Conservation (phyloP, 2,888 invertebrate species). For the Ferrisia virgata region DNA sequence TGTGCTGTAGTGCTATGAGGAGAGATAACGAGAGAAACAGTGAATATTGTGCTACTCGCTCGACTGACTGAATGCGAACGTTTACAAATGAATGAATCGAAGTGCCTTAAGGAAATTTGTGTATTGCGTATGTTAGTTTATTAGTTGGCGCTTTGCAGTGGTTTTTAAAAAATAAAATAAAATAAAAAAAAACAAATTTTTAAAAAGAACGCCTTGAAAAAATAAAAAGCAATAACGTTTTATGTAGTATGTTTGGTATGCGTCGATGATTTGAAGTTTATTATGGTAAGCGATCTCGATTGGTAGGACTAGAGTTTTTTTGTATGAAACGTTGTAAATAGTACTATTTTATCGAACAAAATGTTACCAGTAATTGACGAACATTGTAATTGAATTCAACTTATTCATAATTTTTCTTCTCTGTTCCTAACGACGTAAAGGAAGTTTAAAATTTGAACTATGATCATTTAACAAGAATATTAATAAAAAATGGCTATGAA, state of each 20-base stretch:
- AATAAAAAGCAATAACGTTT: not conserved
- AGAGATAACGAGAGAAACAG: not conserved
- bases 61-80: not conserved
- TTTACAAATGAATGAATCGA: not conserved
- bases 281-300: not conserved
- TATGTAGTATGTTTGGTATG: not conserved
- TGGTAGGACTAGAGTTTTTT: not conserved
- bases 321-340: not conserved
- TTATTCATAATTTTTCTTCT: not conserved
- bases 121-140: not conserved
- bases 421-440: not conserved
- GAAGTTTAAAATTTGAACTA: not conserved
- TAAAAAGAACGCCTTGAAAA: not conserved
- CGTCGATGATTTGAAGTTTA: too few species aligned
- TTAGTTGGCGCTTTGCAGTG: not conserved
- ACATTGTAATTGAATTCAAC: not conserved
- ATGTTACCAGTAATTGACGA: constrained; percentile 14
- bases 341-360: not conserved
- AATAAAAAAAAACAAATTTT: too few species aligned
- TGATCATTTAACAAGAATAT: not conserved
- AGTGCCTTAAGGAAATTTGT: not conserved
- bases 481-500: not conserved
- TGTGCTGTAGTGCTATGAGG: not conserved
- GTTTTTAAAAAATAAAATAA: too few species aligned
- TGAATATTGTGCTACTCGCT: not conserved